Evolutionary conservation across 2,113 vertebrate genomes (phyloP).

Genomic region (Barbus barbus): DNA sequence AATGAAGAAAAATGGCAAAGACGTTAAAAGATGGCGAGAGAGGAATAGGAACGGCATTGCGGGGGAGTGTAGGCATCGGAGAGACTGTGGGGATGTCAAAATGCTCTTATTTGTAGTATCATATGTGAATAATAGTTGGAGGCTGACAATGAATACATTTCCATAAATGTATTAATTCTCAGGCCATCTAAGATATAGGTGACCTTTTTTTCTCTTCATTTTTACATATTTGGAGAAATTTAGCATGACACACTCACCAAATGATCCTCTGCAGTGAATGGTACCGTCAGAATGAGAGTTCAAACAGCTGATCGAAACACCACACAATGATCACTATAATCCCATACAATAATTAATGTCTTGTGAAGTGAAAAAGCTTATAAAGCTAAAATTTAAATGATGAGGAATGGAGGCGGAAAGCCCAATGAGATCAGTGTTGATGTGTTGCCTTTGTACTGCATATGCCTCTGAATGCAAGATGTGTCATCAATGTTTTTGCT

Average conservation of each 20-base stretch:
- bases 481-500: neutral
- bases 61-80: neutral
- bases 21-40: constrained; percentile 2
- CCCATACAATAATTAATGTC: too few relatives aligned
- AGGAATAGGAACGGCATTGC: neutral
- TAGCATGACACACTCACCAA: neutral
- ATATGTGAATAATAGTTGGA: constrained; percentile 30
- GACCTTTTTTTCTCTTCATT: too few relatives aligned
- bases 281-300: neutral
- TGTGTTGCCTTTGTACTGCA: neutral
- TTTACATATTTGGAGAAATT: neutral
- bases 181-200: too few relatives aligned
- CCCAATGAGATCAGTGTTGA: neutral
- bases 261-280: neutral
- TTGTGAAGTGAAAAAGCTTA: neutral
- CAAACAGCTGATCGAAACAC: neutral
- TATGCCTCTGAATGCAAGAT: neutral
- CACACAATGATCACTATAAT: too few relatives aligned
- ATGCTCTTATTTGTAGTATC: constrained; percentile 29
- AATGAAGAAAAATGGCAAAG: constrained; percentile 27
- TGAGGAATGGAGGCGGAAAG: neutral
- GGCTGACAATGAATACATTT: too few relatives aligned
- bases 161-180: too few relatives aligned
- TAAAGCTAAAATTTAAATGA: neutral
- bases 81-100: constrained; percentile 4